phyloP scores from a whole-genome alignment of 2,797 vertebrate genomes.

The Lacerta agilis region DNA sequence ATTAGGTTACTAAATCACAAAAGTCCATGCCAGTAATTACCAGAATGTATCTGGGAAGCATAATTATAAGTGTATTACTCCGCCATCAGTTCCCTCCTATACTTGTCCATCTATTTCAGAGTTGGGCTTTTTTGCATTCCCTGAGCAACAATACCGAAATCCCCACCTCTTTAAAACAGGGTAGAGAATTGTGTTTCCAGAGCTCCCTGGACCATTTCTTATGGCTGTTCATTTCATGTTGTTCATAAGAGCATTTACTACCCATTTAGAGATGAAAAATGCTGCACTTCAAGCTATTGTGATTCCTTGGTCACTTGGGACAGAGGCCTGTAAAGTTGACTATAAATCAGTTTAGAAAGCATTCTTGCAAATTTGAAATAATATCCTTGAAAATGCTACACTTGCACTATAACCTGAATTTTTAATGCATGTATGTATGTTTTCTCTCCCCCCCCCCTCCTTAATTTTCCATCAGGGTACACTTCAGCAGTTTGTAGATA shows the following conservation, averaged over 20 bases:
- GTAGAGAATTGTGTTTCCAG: conserved; percentile 28
- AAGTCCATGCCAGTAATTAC: neutral
- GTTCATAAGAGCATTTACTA: conserved; percentile 37
- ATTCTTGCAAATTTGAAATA: conserved; percentile 14
- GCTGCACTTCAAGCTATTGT: neutral
- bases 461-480: conserved; percentile 85
- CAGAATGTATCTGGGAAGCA: rapidly evolving
- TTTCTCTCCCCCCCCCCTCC: neutral
- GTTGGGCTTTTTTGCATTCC: neutral
- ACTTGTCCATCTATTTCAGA: conserved; percentile 30
- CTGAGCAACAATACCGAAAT: neutral
- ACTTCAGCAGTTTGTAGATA: conserved; percentile 97
- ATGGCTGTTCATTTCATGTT: conserved; percentile 24
- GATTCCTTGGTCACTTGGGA: conserved; percentile 21
- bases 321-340: conserved; percentile 11
- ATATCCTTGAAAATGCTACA: neutral
- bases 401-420: conserved; percentile 27
- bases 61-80: conserved; percentile 3
- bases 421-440: conserved; percentile 6
- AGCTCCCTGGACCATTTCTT: conserved; percentile 27
- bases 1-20: neutral
- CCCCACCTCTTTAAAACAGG: conserved; percentile 20
- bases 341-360: conserved; percentile 24
- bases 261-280: conserved; percentile 28
- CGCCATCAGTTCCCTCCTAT: neutral